These are phyloP conservation scores for Gasterosteus nipponicus DNA, from an alignment of 2,113 vertebrate species.

Conservation along the genomic window DNA sequence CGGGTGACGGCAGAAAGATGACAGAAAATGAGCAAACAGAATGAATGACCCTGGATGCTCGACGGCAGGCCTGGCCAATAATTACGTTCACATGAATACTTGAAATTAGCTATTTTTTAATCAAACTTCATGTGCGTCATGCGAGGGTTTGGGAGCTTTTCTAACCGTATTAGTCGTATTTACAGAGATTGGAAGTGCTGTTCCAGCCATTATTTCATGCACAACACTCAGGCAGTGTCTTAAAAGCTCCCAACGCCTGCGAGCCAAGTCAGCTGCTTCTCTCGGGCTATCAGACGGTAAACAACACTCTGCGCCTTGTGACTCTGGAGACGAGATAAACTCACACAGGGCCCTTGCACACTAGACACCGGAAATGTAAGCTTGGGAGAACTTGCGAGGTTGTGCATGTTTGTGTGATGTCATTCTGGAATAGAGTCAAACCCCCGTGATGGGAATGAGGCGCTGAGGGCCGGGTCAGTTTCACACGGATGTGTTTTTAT, in stretches of 20 bases:
- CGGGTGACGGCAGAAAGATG: neutral
- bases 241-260: slow-evolving; percentile 15
- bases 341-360: slow-evolving; percentile 26
- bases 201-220: slow-evolving; percentile 10
- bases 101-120: neutral
- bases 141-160: neutral
- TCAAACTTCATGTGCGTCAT: slow-evolving; percentile 3
- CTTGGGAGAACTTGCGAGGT: slow-evolving; percentile 55
- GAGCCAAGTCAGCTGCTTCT: slow-evolving; percentile 59
- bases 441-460: slow-evolving; percentile 56
- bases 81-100: neutral
- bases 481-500: slow-evolving; percentile 69
- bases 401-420: slow-evolving; percentile 63
- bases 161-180: slow-evolving; percentile 28
- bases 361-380: slow-evolving; percentile 63
- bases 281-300: slow-evolving; percentile 44
- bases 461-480: slow-evolving; percentile 54
- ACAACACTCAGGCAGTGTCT: slow-evolving; percentile 34
- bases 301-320: slow-evolving; percentile 50
- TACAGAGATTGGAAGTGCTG: slow-evolving; percentile 9
- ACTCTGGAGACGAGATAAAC: slow-evolving; percentile 60
- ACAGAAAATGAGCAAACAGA: neutral
- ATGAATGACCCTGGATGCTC: no score
- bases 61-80: neutral
- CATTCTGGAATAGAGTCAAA: slow-evolving; percentile 71